Percentiles rank a stretch among this genome's conserved stretches.
Evolutionary conservation across 2,113 vertebrate species (phyloP).

Genomic region (Zosterops lateralis): DNA sequence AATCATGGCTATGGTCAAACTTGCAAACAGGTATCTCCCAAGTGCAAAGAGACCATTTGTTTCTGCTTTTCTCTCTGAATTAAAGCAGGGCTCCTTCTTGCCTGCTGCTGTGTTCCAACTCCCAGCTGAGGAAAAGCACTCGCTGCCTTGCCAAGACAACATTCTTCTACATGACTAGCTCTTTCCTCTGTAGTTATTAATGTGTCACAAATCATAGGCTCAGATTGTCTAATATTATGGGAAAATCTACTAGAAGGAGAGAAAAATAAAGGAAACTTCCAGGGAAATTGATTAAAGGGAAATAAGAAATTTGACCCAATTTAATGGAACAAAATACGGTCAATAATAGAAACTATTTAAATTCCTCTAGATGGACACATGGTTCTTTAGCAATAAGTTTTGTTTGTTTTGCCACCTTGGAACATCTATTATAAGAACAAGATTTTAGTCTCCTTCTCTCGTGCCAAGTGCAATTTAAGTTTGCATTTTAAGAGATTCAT

Average conservation of each 20-base stretch:
- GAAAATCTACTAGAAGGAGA: constrained; percentile 67
- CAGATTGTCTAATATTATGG: constrained; percentile 64
- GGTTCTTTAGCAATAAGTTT: constrained; percentile 37
- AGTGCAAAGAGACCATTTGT: neutral
- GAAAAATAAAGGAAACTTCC: constrained; percentile 68
- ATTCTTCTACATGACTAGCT: constrained; percentile 64
- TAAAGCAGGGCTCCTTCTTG: neutral
- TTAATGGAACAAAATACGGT: constrained; percentile 43
- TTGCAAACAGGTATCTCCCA: neutral
- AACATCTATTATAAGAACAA: constrained; percentile 53
- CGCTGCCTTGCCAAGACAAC: constrained; percentile 38
- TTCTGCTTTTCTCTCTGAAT: neutral
- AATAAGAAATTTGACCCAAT: constrained; percentile 44
- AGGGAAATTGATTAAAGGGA: constrained; percentile 67
- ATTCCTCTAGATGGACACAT: constrained; percentile 35
- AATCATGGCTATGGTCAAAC: neutral
- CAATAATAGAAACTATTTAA: constrained; percentile 49
- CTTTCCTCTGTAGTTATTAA: constrained; percentile 66
- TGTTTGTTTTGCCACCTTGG: constrained; percentile 42
- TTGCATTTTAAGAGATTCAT: neutral
- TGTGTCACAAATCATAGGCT: constrained; percentile 54
- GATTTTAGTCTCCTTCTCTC: neutral
- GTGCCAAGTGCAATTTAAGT: neutral
- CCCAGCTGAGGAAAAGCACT: constrained; percentile 30
- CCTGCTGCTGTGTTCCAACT: constrained; percentile 25